phyloP scores from a whole-genome alignment of 2,797 vertebrate species.

The Echeneis naucrates region DNA sequence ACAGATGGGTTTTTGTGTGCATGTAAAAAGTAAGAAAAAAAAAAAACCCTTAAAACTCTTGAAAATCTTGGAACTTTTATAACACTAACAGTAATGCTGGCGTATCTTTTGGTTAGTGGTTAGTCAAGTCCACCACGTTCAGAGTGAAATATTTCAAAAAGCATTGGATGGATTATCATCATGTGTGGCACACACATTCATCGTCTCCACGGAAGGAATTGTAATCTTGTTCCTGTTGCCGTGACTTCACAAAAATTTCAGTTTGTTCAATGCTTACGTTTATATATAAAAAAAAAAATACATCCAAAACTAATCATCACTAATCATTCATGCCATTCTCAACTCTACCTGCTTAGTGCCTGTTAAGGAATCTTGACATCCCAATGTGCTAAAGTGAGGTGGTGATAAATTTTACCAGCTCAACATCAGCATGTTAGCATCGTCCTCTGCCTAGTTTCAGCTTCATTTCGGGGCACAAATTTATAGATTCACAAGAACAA shows the following conservation, averaged over 20 bases:
- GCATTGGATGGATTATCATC: neutral
- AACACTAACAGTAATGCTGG: neutral
- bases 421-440: neutral
- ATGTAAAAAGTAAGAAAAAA: neutral
- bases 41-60: neutral
- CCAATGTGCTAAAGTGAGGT: neutral
- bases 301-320: neutral
- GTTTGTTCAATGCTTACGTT: neutral
- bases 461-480: neutral
- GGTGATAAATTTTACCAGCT: neutral
- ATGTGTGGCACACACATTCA: neutral
- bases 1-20: neutral
- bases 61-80: too few species aligned
- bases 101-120: neutral
- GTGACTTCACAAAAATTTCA: neutral
- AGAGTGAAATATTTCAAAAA: neutral
- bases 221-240: neutral
- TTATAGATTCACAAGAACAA: neutral
- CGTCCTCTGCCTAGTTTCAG: neutral
- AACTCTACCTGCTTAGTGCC: neutral
- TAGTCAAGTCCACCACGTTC: neutral
- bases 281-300: neutral
- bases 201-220: neutral
- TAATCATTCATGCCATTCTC: neutral
- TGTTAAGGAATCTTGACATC: neutral